Evolutionary conservation across 2,113 vertebrate species (phyloP), one percentile per base, ranked within the genome.

Genomic region (Collichthys lucidus): DNA sequence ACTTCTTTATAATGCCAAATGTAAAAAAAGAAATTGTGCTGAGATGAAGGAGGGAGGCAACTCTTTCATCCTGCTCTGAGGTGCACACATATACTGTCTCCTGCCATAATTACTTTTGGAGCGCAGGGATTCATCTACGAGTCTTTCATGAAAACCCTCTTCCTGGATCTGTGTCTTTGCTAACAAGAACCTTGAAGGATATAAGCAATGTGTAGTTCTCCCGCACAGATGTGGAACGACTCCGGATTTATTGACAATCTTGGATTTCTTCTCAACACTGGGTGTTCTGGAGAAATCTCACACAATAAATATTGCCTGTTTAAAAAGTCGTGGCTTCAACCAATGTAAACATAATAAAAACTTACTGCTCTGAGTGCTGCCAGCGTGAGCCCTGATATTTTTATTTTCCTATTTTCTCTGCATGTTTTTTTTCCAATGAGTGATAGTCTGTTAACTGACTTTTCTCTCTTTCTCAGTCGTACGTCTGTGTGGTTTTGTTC

Each of bases 331-430:
- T 59, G 42, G 40, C 87, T 88, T 91, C n/a, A 78, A 91, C 90
- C 88, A 94, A 86, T 64, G 68, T 88, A 85, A 94, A 94, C 72
- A 91, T 79, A 85, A 91, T 89, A 86, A 91, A 92, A 81, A 50
- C 11, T 2, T 55, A 59, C 31, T 83, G 19, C 22, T 74, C 29
- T 26, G 31, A 73, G 42, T 42, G 2, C 64, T 72, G 77, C 66
- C 74, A 86, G 59, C 22, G 47, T 14, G n/a, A 44, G 61, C 69
- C 56, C 20, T 79, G 31, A 73, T 75, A 61, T 64, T 91, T 80
- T 88, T 79, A 57, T 86, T 82, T 85, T 82, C 24, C 69, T 74
- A 52, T 86, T 85, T 69, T 73, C 56, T 73, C 61, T 44, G 40
- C 24, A 15, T 65, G 10, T 40, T 29, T 67, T 22, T 35, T 83